These are phyloP conservation scores for Hippopotamus amphibius DNA, from an alignment of 2,113 vertebrate genomes.

Conservation along the genomic window DNA sequence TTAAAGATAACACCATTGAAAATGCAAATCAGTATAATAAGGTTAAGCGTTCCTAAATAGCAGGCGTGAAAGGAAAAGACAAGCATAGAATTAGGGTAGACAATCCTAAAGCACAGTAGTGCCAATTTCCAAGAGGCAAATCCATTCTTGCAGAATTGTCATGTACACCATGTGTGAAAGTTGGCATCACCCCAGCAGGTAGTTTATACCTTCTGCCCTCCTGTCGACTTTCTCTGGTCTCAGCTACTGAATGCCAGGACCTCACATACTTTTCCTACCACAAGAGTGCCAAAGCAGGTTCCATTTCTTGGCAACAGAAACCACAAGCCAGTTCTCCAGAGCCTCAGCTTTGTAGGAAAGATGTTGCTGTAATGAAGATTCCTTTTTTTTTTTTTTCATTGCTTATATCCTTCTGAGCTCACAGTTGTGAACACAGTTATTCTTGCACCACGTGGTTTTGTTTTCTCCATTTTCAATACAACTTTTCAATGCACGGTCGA, in stretches of 20 bases:
- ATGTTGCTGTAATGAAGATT: slow-evolving; percentile 67
- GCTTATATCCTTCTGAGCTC: slow-evolving; percentile 57
- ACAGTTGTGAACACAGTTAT: slow-evolving; percentile 55
- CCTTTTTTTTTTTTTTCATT: neutral
- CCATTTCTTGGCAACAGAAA: neutral
- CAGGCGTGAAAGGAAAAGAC: neutral
- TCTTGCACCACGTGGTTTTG: slow-evolving; percentile 58
- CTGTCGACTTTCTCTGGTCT: slow-evolving; percentile 20
- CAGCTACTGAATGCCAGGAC: slow-evolving; percentile 46
- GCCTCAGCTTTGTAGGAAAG: neutral
- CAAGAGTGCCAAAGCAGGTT: slow-evolving; percentile 24
- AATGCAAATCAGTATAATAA: neutral
- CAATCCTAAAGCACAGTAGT: neutral
- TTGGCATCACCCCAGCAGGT: neutral
- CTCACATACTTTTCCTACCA: neutral
- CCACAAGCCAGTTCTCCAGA: neutral
- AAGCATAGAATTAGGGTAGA: neutral
- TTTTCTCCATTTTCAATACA: slow-evolving; percentile 72
- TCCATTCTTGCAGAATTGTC: neutral
- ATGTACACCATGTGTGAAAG: neutral
- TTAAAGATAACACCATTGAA: neutral
- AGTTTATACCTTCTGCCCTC: neutral
- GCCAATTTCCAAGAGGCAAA: neutral
- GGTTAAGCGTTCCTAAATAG: neutral
- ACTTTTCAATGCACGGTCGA: slow-evolving; percentile 65